Evolutionary conservation across 1,140 invertebrate species (phyloP), one percentile per base, ranked within the genome.

Genomic region (Papilio dardanus): DNA sequence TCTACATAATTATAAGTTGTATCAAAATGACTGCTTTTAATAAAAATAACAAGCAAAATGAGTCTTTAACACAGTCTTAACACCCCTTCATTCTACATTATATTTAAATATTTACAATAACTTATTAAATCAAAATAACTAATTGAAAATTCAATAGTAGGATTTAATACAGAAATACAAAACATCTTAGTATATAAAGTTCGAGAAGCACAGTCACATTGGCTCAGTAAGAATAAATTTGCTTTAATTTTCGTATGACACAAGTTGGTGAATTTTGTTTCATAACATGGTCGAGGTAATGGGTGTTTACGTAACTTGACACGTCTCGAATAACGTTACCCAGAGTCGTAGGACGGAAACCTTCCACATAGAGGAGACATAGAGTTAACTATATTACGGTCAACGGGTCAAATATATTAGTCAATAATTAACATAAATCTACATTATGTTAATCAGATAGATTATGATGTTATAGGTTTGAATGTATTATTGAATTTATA

Each of bases 231-330:
- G 40, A 71, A 71, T 50, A 54, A 33, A 73, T 33, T 58, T 50
- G 68, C 28, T 35, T 50, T 35, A 21, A 54, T 54, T 54, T 73
- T 73, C 58, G 8, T 28, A 58, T 73, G 46, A 46, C 28, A 46
- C 40, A 50, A 71, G 31, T 46, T 46, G 42, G 71, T 73, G 71
- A 73, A 73, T 73, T 30, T 73, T 73, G 42, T 73, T 73, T 30
- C 46, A 58, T 54, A 73, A 73, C 71, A 73, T 73, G 71, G 71
- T 73, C 42, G 71, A 58, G 71, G 71, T 69, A 69, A 42, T 69
- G 46, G 69, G 42, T 54, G n/a, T 42, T 73, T 73, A 73, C 71
- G 71, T 73, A 54, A 73, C 71, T 73, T 24, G 71, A 24, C n/a
- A 73, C 71, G 46, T 73, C 71, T 28, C 54, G 24, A 19, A 21